Evolutionary conservation across 1,140 invertebrate species (phyloP), one percentile per base, ranked within the genome.

Genomic region (Heliconius congener): DNA sequence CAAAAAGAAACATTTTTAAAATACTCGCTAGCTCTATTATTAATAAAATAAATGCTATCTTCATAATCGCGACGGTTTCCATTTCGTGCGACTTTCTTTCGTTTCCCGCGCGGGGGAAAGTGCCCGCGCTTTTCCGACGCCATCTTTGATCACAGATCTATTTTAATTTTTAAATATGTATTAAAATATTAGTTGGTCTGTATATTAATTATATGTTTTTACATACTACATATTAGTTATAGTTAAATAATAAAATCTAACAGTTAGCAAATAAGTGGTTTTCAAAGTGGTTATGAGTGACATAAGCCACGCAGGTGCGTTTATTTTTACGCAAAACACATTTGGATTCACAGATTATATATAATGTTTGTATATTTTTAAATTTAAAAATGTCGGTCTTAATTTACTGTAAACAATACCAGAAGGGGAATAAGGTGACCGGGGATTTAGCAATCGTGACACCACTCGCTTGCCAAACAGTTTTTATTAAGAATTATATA

Each of bases 31-130:
- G 57, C 16, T 79, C 50, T 73, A 87, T 90, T 91, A 90, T 91
- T 90, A 91, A 88, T 85, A 85, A 86, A 87, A 91, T 91, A 90
- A 87, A 90, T 90, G 88, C 89, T 94, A 92, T 93, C 90, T 89
- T 70, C 82, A 81, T 91, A 92, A 93, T 93, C 88, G 85, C 90
- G 83, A 79, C 85, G 85, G 90, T 94, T 94, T 93, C 90, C 88
- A 93, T 94, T 94, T 94, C 93, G 87, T 85, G 84, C 87, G 88
- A 93, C 91, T 93, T 93, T 94, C 91, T 91, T 92, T 89, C 86
- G 86, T 92, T 93, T 93, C 90, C 91, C 91, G 88, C 88, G 87
- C 85, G 86, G 90, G 91, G 91, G 91, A 94, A 94, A 93, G 91
- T 93, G 85, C 85, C 86, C 88, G 87, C 91, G 91, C 91, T 94